Percentiles rank a stretch among this genome's conserved stretches.
phyloP scores from a whole-genome alignment of 2,888 invertebrate species.

The Ptilodon capucinus region DNA sequence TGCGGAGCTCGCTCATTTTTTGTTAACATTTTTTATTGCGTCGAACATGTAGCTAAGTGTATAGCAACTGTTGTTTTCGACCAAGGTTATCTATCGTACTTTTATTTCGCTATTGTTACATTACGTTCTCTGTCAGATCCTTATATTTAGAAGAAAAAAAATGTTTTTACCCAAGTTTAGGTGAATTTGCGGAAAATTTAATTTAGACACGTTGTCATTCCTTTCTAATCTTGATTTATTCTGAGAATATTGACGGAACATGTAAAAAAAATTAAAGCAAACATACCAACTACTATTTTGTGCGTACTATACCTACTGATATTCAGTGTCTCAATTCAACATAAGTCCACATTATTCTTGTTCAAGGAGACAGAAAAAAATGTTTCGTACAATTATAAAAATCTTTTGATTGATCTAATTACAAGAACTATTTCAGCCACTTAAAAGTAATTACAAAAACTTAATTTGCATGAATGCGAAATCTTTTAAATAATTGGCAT shows the following conservation, averaged over 20 bases:
- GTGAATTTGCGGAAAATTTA: conserved; percentile 52
- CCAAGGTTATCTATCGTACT: conserved; percentile 63
- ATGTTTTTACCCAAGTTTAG: conserved; percentile 27
- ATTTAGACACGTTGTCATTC: conserved; percentile 44
- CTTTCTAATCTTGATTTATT: conserved; percentile 11
- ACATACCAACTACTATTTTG: neutral
- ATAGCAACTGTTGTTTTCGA: conserved; percentile 65
- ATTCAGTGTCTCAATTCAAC: neutral
- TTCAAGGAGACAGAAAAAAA: neutral
- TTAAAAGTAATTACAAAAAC: conserved; percentile 31
- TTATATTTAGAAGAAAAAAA: conserved; percentile 56
- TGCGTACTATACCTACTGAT: neutral
- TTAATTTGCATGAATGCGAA: conserved; percentile 40
- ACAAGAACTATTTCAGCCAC: conserved; percentile 11
- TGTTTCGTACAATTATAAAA: neutral
- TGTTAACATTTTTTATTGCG: conserved; percentile 63
- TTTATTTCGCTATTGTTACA: conserved; percentile 56
- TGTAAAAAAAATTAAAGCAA: neutral
- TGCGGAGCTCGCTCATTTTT: conserved; percentile 63
- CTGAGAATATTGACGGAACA: neutral
- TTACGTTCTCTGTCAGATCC: conserved; percentile 57
- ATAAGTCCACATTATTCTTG: neutral
- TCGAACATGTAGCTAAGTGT: conserved; percentile 55
- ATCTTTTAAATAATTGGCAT: conserved; percentile 46
- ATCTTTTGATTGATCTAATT: conserved; percentile 2